Conservation (phyloP, 2,113 vertebrate species). For the Ardeotis arabs region DNA sequence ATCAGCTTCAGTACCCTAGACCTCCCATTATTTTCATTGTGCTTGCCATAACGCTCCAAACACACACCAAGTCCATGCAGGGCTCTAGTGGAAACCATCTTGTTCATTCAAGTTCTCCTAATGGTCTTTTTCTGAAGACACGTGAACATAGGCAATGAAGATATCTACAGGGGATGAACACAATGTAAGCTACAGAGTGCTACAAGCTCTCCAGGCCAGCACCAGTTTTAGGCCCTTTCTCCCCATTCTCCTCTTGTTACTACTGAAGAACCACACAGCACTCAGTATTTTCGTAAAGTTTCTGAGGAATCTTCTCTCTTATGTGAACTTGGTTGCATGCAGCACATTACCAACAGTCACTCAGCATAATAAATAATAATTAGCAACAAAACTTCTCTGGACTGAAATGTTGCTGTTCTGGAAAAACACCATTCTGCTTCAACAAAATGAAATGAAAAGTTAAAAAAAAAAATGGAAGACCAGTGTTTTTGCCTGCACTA, state of each 20-base stretch:
- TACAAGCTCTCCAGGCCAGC: not conserved
- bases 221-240: not conserved
- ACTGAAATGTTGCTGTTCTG: not conserved
- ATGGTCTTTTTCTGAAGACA: not conserved
- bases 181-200: not conserved
- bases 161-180: not conserved
- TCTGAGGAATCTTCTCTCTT: not conserved
- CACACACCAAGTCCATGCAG: not conserved
- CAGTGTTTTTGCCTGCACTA: not conserved
- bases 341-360: not conserved
- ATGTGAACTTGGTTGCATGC: not conserved
- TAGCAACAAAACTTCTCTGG: not conserved
- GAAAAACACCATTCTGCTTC: not conserved
- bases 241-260: not conserved
- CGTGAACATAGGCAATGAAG: not conserved
- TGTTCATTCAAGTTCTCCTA: not conserved
- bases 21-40: not conserved
- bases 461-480: not conserved
- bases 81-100: not conserved
- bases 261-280: not conserved
- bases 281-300: not conserved
- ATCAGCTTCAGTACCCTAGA: not conserved
- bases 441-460: not conserved
- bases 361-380: not conserved
- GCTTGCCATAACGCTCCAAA: not conserved